phyloP scores from a whole-genome alignment of 2,113 vertebrate genomes.

The Scortum barcoo region DNA sequence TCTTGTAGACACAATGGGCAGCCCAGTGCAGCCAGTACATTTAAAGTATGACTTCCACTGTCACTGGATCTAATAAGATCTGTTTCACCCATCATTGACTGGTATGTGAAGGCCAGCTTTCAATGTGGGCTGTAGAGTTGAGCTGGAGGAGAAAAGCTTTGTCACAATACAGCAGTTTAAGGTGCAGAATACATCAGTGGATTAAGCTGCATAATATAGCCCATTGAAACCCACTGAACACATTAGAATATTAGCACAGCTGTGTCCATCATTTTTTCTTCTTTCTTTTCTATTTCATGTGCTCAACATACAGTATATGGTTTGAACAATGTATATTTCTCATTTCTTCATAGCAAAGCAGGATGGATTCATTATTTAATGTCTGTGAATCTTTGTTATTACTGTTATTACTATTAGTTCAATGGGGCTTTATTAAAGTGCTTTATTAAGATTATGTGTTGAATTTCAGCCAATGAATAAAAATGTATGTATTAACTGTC shows the following conservation, averaged over 20 bases:
- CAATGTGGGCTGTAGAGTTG: constrained; percentile 26
- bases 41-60: constrained; percentile 45
- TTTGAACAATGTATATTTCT: not conserved
- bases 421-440: not conserved
- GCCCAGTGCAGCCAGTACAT: constrained; percentile 21
- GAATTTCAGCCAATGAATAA: not conserved
- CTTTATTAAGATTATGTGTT: not conserved
- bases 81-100: constrained; percentile 65
- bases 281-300: constrained; percentile 17
- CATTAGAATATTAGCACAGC: constrained; percentile 44
- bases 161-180: constrained; percentile 47
- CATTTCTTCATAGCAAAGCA: not conserved
- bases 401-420: not conserved
- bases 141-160: constrained; percentile 36
- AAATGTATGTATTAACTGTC: not conserved
- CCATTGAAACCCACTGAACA: constrained; percentile 59
- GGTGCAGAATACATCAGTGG: constrained; percentile 54
- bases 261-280: constrained; percentile 25
- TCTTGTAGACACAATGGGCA: constrained; percentile 49
- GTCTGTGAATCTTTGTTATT: no score
- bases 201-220: constrained; percentile 60
- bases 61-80: constrained; percentile 51
- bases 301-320: not conserved
- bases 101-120: constrained; percentile 53
- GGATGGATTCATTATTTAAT: not conserved